A percentile compares a stretch with the other conserved stretches of the same genome.
Evolutionary conservation across 30 jellyfish, hydroid and myxozoan species (phyloP).

Genomic region (Chrysaora quinquecirrha): DNA sequence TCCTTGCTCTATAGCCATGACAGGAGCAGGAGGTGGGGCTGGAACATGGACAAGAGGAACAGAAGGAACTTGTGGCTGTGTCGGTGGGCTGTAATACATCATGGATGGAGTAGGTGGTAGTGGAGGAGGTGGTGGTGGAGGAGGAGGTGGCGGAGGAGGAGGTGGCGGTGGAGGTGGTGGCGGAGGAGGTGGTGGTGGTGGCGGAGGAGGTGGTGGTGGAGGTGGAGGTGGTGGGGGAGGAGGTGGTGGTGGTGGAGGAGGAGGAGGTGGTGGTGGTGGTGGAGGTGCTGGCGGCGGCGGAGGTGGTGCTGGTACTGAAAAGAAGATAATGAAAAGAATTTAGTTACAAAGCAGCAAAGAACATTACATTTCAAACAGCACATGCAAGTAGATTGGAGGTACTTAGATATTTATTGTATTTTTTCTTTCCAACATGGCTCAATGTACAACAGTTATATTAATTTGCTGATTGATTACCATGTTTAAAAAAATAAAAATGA

Average conservation of each 20-base stretch:
- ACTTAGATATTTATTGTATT: too few relatives aligned
- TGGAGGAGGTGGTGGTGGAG: conserved; percentile 58
- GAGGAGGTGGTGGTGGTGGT: conserved; percentile 56
- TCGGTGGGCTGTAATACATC: conserved; percentile 26
- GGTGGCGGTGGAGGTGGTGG: conserved; percentile 80
- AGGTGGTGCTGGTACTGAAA: conserved; percentile 14
- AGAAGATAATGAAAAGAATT: too few relatives aligned
- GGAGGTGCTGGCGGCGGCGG: conserved; percentile 18
- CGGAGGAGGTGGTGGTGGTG: conserved; percentile 71
- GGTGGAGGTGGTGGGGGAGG: conserved; percentile 52
- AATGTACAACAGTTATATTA: too few relatives aligned
- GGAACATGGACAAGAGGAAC: conserved; percentile 35
- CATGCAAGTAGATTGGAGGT: too few relatives aligned
- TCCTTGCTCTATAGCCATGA: conserved; percentile 49
- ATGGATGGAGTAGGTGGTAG: conserved; percentile 52
- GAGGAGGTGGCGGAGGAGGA: conserved; percentile 78
- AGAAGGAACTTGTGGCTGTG: conserved; percentile 46
- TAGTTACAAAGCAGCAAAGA: too few relatives aligned
- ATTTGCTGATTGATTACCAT: too few relatives aligned
- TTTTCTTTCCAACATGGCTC: too few relatives aligned
- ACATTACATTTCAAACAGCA: too few relatives aligned
- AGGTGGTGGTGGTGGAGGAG: conserved; percentile 47
- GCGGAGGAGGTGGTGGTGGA: conserved; percentile 37
- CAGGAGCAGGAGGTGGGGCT: conserved; percentile 57
- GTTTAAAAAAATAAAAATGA: too few relatives aligned